phyloP scores from a whole-genome alignment of 1,140 invertebrate species.

The Pinna nobilis region DNA sequence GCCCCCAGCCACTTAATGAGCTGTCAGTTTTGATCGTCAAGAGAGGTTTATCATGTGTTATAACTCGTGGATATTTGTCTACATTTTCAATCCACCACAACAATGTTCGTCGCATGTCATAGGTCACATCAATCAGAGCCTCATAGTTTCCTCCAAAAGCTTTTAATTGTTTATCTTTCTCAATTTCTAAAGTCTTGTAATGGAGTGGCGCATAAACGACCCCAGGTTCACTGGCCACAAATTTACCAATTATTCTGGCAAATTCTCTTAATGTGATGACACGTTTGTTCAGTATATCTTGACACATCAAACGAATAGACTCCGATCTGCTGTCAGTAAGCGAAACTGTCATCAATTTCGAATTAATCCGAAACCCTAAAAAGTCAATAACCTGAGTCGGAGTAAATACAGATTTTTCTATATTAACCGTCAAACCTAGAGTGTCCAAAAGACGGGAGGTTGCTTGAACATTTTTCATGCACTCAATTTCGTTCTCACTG shows the following conservation, averaged over 20 bases:
- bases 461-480: slow-evolving; percentile 9
- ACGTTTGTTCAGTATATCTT: not conserved
- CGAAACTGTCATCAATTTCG: slow-evolving; percentile 10
- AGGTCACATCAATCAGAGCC: not conserved
- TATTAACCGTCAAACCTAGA: no score
- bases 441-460: no score
- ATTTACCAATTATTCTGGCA: slow-evolving; percentile 2
- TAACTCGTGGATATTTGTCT: no score
- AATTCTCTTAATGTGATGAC: not conserved
- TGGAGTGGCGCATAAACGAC: slow-evolving; percentile 19
- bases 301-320: not conserved
- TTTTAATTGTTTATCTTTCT: slow-evolving; percentile 17
- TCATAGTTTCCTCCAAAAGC: not conserved
- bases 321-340: slow-evolving; percentile 6
- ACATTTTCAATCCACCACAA: slow-evolving; percentile 17
- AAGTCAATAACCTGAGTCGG: no score
- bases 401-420: no score
- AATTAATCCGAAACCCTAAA: no score
- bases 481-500: slow-evolving; percentile 2
- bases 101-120: not conserved
- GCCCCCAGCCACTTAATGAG: no score
- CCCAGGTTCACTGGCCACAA: slow-evolving; percentile 24
- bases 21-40: no score
- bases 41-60: no score
- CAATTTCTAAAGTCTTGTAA: slow-evolving; percentile 18